Evolutionary conservation across 2,888 invertebrate genomes (phyloP).

Genomic region (Minunthozetes semirufus): DNA sequence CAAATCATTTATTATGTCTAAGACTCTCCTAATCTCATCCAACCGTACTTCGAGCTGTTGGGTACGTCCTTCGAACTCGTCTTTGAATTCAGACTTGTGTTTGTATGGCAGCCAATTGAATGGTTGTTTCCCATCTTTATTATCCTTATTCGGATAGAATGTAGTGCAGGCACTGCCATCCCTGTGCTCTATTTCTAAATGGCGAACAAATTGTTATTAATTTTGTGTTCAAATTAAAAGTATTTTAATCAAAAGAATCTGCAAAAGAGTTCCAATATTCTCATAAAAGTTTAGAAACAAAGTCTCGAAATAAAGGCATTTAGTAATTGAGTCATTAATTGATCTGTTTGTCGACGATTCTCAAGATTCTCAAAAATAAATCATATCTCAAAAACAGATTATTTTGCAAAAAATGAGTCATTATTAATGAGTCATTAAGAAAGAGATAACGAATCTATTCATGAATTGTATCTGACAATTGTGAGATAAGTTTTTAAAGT

Average conservation of each 20-base stretch:
- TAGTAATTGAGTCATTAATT: neutral
- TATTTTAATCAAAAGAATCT: neutral
- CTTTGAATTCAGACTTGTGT: neutral
- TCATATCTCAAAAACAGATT: too few relatives aligned
- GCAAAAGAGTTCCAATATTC: too few relatives aligned
- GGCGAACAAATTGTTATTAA: neutral
- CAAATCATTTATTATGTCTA: constrained; percentile 51
- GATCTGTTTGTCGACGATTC: neutral
- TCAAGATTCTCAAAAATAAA: too few relatives aligned
- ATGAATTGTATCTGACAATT: too few relatives aligned
- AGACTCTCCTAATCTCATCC: neutral
- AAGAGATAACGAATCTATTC: too few relatives aligned
- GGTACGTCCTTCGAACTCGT: neutral
- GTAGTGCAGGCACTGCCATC: constrained; percentile 42
- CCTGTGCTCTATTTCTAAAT: constrained; percentile 37
- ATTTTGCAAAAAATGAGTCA: neutral
- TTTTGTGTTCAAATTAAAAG: neutral
- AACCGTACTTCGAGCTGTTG: constrained; percentile 45
- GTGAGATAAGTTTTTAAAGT: too few relatives aligned
- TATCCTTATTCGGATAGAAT: constrained; percentile 34
- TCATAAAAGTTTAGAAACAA: too few relatives aligned
- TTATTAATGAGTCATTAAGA: too few relatives aligned
- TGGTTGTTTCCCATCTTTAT: neutral
- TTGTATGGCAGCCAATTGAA: constrained; percentile 24
- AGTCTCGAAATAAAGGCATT: neutral